A percentile compares a stretch with the other conserved stretches of the same genome.
These are phyloP conservation scores for Metridium senile DNA, from an alignment of 92 coral and sea anemone genomes.

Conservation along the genomic window DNA sequence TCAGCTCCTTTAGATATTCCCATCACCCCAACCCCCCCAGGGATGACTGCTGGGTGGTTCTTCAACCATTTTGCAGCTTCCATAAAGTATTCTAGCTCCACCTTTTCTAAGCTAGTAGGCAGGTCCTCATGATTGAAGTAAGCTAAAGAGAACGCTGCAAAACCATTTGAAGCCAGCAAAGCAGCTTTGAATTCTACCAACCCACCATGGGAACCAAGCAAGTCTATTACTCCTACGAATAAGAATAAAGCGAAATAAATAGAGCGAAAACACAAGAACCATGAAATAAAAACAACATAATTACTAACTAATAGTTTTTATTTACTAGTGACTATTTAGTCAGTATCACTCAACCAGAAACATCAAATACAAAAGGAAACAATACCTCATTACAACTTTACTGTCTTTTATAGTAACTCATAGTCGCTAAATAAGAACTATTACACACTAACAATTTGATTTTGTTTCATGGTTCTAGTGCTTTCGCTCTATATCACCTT, in stretches of 20 bases:
- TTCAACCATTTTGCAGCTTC: conserved; percentile 68
- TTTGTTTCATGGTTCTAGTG: too few species aligned
- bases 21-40: conserved; percentile 52
- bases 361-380: too few species aligned
- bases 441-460: too few species aligned
- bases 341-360: too few species aligned
- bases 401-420: too few species aligned
- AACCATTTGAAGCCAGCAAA: conserved; percentile 75
- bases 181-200: conserved; percentile 56
- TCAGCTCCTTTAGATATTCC: conserved; percentile 65
- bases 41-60: conserved; percentile 44
- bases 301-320: too few species aligned
- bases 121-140: conserved; percentile 63
- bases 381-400: too few species aligned
- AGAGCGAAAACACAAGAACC: neutral
- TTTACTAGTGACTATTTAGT: too few species aligned
- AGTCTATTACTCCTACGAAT: conserved; percentile 56
- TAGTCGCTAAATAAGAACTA: too few species aligned
- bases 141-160: conserved; percentile 62
- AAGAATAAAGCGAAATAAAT: neutral
- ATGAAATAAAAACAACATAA: too few species aligned
- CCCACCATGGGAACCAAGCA: conserved; percentile 68
- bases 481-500: too few species aligned
- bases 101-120: conserved; percentile 44
- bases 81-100: conserved; percentile 66